phyloP scores from a whole-genome alignment of 2,888 invertebrate genomes.

The Hanleya hanleyi region DNA sequence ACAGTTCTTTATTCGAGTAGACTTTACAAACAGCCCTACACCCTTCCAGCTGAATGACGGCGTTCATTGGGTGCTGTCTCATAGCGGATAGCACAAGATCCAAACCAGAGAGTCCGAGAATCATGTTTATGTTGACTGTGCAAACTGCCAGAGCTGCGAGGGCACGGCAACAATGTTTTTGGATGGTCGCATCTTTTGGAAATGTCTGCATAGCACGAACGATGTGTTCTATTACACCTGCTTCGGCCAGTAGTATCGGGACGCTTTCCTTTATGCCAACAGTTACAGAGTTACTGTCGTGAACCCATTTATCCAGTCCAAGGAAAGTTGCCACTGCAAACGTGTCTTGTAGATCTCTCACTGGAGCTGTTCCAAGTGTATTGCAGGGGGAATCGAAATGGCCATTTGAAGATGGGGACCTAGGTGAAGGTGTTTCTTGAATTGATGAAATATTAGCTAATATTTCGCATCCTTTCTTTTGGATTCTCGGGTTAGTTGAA shows the following conservation, averaged over 20 bases:
- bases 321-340: too few species aligned
- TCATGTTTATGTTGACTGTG: background rate
- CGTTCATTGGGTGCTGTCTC: background rate
- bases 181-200: background rate
- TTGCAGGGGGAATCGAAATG: too few species aligned
- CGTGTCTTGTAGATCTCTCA: too few species aligned
- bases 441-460: background rate
- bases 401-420: too few species aligned
- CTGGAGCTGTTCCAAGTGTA: too few species aligned
- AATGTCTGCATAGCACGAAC: background rate
- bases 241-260: background rate
- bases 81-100: background rate
- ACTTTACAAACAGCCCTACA: too few species aligned
- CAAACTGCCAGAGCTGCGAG: background rate
- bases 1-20: too few species aligned
- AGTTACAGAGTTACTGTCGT: too few species aligned
- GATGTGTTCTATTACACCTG: background rate
- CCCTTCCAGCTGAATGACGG: background rate
- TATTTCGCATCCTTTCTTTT: background rate
- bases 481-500: background rate
- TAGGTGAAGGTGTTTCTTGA: too few species aligned
- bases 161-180: background rate
- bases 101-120: background rate
- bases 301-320: too few species aligned
- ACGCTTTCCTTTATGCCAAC: background rate